Evolutionary conservation across 2,797 vertebrate species (phyloP).

Genomic region (Picus viridis): DNA sequence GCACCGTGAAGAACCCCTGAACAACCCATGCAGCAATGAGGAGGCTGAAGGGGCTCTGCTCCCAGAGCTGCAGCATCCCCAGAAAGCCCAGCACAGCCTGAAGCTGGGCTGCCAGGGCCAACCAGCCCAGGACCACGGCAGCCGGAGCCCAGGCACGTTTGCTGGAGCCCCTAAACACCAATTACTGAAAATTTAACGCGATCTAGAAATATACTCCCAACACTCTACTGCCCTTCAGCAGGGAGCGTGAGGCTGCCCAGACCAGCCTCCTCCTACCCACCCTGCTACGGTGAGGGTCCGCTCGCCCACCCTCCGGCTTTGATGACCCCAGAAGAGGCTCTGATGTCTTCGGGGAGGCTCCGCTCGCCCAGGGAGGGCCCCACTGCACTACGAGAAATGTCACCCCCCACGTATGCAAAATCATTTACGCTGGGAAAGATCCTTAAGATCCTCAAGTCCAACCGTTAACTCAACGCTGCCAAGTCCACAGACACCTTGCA

Average conservation of each 20-base stretch:
- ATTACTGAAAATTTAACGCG: accelerated
- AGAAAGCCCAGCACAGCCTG: neutral
- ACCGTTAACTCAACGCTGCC: too few species aligned
- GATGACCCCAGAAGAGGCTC: too few species aligned
- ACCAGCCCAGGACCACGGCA: neutral
- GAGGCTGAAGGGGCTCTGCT: neutral
- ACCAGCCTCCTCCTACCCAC: too few species aligned
- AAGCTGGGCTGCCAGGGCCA: neutral
- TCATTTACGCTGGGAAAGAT: too few species aligned
- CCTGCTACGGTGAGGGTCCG: too few species aligned
- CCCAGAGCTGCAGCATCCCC: neutral
- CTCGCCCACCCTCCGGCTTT: too few species aligned
- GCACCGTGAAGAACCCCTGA: neutral
- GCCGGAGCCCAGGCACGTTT: neutral
- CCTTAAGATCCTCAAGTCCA: too few species aligned
- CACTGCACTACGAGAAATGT: neutral
- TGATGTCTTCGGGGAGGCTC: too few species aligned
- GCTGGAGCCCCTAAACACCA: neutral
- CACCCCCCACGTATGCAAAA: neutral
- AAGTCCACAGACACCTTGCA: too few species aligned
- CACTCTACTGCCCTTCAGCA: neutral
- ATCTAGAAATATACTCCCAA: neutral
- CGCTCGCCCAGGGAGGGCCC: neutral
- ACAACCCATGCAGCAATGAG: neutral
- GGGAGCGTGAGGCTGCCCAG: neutral